phyloP scores from a whole-genome alignment of 2,888 invertebrate genomes.

The Nephrocerus scutellatus region DNA sequence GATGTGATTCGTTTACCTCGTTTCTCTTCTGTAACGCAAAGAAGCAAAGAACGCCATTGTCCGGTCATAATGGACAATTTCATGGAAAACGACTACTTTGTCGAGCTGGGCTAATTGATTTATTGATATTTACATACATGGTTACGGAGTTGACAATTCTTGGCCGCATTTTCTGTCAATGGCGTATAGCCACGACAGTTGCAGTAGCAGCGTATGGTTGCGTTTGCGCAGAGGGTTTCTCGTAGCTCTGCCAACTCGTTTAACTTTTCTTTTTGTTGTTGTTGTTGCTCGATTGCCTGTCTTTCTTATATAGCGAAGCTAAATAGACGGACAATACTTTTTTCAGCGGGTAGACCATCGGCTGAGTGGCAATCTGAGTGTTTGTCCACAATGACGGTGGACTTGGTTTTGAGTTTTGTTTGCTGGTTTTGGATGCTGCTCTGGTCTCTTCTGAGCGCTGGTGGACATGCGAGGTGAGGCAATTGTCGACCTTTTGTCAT shows the following conservation, averaged over 20 bases:
- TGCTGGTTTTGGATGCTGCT: too few relatives aligned
- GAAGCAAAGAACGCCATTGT: constrained; percentile 25
- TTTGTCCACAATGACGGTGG: too few relatives aligned
- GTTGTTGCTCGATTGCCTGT: constrained; percentile 6
- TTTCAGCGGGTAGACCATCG: too few relatives aligned
- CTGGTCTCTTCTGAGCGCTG: too few relatives aligned
- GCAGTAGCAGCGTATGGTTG: too few relatives aligned
- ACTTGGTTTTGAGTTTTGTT: too few relatives aligned
- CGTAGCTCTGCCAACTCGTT: not conserved
- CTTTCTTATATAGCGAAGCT: constrained; percentile 20
- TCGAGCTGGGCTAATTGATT: constrained; percentile 39
- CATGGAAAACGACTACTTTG: constrained; percentile 29
- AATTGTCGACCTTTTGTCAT: constrained; percentile 24
- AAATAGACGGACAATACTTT: too few relatives aligned
- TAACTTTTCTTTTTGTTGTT: not conserved
- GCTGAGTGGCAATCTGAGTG: too few relatives aligned
- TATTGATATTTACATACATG: constrained; percentile 46
- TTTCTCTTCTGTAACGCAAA: too few relatives aligned
- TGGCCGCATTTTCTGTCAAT: not conserved
- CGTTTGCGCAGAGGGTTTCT: too few relatives aligned
- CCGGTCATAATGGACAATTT: constrained; percentile 28
- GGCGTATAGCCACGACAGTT: too few relatives aligned
- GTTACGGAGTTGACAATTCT: constrained; percentile 32
- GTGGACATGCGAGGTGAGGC: not conserved
- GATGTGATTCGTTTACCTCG: too few relatives aligned